Percentiles rank a stretch among this genome's conserved stretches.
These are phyloP conservation scores for Agonopterix alstromeriana DNA, from an alignment of 2,888 invertebrate genomes.

Conservation along the genomic window DNA sequence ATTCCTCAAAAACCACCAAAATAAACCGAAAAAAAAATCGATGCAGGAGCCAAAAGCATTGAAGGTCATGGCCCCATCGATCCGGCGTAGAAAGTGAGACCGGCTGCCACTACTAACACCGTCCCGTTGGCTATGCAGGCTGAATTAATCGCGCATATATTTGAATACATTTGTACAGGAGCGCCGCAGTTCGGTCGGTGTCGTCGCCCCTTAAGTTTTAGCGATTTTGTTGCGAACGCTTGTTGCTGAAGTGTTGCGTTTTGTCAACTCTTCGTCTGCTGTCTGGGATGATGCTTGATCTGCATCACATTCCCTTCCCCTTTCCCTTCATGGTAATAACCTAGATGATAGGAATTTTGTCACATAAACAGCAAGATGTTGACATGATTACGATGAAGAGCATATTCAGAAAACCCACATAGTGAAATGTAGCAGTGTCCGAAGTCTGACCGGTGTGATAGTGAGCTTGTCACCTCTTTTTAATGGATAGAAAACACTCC, in stretches of 20 bases:
- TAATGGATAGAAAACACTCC: no score
- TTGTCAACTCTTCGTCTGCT: constrained; percentile 5
- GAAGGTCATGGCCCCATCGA: constrained; percentile 77
- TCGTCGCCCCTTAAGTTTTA: constrained; percentile 74
- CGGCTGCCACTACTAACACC: constrained; percentile 75
- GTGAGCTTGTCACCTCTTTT: no score
- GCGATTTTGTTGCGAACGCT: constrained; percentile 54
- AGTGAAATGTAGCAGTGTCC: no score
- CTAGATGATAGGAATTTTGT: no score
- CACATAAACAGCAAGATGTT: no score
- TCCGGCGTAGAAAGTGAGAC: constrained; percentile 75
- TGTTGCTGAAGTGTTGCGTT: constrained; percentile 8
- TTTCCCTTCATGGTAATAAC: no score
- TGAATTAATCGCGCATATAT: constrained; percentile 79
- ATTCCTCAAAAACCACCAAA: no score
- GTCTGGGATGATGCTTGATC: no score
- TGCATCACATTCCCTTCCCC: no score
- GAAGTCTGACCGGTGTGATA: no score
- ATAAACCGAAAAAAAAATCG: constrained; percentile 36
- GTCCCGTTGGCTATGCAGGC: constrained; percentile 75
- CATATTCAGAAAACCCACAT: no score
- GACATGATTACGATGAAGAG: no score
- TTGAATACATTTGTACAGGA: constrained; percentile 65
- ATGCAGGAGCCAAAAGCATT: constrained; percentile 62
- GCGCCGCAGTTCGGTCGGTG: constrained; percentile 64